phyloP scores from a whole-genome alignment of 2,888 invertebrate species.

The Choristoneura rosaceana region DNA sequence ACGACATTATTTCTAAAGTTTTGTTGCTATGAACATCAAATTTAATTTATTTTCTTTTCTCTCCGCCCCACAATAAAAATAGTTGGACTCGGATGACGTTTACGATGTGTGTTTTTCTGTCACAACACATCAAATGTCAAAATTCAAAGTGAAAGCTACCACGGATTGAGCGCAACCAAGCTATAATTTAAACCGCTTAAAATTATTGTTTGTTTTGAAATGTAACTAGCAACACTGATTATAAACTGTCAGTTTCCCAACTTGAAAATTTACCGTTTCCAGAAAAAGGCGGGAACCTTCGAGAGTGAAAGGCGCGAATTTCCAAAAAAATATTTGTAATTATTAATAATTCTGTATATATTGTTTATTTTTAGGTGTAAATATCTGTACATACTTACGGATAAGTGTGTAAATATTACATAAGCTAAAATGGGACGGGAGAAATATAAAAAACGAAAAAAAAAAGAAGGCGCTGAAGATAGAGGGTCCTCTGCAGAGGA shows the following conservation, averaged over 20 bases:
- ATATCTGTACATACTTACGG: too few species aligned
- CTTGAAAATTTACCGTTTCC: slow-evolving; percentile 23
- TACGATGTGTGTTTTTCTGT: not conserved
- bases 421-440: too few species aligned
- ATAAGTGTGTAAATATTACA: too few species aligned
- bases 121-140: not conserved
- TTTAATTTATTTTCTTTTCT: not conserved
- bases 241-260: not conserved
- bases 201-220: not conserved
- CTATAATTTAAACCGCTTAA: not conserved
- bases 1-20: slow-evolving; percentile 78
- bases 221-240: not conserved
- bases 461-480: too few species aligned
- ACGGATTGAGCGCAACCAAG: not conserved
- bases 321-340: too few species aligned
- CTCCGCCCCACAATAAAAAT: slow-evolving; percentile 26
- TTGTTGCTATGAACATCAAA: not conserved
- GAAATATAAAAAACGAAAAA: too few species aligned
- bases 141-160: not conserved
- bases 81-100: slow-evolving; percentile 15
- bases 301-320: too few species aligned
- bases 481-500: too few species aligned
- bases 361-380: too few species aligned
- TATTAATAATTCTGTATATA: too few species aligned
- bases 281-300: too few species aligned